phyloP scores from a whole-genome alignment of 37 sponge, comb jelly and placozoan genomes.

The Tethya wilhelma region DNA sequence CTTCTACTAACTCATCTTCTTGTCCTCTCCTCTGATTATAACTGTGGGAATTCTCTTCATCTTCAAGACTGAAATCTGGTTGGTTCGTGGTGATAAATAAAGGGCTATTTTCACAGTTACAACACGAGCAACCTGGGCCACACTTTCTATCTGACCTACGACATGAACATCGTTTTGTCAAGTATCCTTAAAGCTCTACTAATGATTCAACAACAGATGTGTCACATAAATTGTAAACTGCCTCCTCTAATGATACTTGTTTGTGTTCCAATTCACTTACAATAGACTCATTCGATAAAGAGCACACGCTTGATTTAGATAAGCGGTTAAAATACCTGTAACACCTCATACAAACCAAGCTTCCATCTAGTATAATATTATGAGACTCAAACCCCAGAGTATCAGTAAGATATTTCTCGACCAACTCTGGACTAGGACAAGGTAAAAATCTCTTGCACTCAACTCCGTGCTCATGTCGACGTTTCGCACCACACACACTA shows the following conservation, averaged over 20 bases:
- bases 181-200: background rate
- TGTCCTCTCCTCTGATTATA: too few relatives aligned
- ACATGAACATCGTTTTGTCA: too few relatives aligned
- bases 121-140: too few relatives aligned
- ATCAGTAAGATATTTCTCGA: background rate
- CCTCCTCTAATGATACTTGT: background rate
- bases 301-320: background rate
- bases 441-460: background rate
- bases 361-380: background rate
- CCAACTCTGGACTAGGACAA: background rate
- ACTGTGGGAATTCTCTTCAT: too few relatives aligned
- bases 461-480: background rate
- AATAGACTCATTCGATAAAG: background rate
- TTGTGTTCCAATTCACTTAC: background rate
- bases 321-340: background rate
- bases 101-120: too few relatives aligned
- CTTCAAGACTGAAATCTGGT: too few relatives aligned
- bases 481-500: background rate
- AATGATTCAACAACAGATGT: background rate
- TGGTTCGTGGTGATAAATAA: too few relatives aligned
- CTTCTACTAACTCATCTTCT: too few relatives aligned
- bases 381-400: background rate
- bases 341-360: background rate
- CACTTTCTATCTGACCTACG: too few relatives aligned
- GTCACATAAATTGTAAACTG: background rate